These are phyloP conservation scores for Drosophila lacteicornis DNA, from an alignment of 1,140 invertebrate genomes.

Conservation along the genomic window DNA sequence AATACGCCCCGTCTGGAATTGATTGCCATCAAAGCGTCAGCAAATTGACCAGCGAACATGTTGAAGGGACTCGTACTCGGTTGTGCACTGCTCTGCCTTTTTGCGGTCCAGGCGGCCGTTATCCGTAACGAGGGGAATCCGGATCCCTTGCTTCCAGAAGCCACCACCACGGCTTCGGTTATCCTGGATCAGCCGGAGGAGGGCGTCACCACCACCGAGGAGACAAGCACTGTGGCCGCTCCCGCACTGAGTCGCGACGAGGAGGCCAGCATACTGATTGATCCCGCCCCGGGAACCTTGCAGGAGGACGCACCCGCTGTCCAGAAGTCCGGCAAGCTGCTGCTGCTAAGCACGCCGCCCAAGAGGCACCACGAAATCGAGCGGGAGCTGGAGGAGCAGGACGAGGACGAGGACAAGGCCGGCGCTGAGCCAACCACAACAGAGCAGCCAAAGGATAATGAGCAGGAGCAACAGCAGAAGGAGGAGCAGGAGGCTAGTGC, in stretches of 20 bases:
- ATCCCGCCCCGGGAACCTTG: conserved; percentile 61
- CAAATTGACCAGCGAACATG: conserved; percentile 63
- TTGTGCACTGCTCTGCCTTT: conserved; percentile 33
- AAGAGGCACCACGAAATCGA: conserved; percentile 61
- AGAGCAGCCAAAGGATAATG: conserved; percentile 19
- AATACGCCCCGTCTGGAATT: conserved; percentile 59
- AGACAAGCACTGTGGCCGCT: conserved; percentile 22
- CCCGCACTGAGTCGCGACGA: conserved; percentile 56
- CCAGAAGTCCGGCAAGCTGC: conserved; percentile 63
- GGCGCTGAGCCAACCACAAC: conserved; percentile 36
- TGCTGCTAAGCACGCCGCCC: conserved; percentile 72
- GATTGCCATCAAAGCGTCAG: conserved; percentile 55
- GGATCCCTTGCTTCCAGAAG: conserved; percentile 23
- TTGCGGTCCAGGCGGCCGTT: conserved; percentile 39
- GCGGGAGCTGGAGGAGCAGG: conserved; percentile 62
- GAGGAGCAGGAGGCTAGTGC: conserved; percentile 16
- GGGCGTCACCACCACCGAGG: conserved; percentile 22
- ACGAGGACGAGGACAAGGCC: conserved; percentile 51
- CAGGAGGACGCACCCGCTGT: conserved; percentile 10
- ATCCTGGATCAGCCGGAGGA: conserved; percentile 25
- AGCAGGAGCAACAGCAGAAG: neutral
- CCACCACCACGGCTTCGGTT: conserved; percentile 24
- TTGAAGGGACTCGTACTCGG: conserved; percentile 58
- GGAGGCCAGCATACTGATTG: conserved; percentile 60
- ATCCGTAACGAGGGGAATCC: conserved; percentile 27